Base-by-base conservation (phyloP, 2,888 invertebrate species). In the Eueremaeus valkanovi region DNA sequence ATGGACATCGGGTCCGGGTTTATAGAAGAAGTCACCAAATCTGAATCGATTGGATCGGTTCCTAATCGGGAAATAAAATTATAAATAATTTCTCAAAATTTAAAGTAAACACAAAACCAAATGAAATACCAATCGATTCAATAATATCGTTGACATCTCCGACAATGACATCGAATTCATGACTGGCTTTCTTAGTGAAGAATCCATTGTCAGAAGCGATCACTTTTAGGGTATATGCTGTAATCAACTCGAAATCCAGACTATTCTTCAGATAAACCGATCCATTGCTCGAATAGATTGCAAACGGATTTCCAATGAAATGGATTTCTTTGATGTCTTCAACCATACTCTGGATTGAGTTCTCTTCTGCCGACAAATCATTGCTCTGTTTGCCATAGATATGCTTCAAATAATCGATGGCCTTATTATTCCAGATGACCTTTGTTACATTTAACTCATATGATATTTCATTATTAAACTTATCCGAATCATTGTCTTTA, bases 181-280 rank as follows among this genome's bases (percentile, higher is more conserved):
- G 92, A 6, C 90, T 89, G 0, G 92, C 88, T 81, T 88, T 88
- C 80, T 88, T 88, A 0, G 91, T 87, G 82, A 92, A 93, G 58
- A 55, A 76, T 2, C 91, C 95, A 72, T 92, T 85, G 85, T 97
- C 96, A 78, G 87, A 88, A 0, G 93, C 95, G 0, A 92, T 92
- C 75, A 97, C 91, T 82, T 92, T 93, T 3, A 97, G 83, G 73
- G 89, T 88, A 83, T 95, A 95, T 82, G 91, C 91, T 82, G 90
- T 90, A 73, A 91, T 88, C 0, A 88, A 87, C 82, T 97, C 96
- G 81, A 90, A 97, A 84, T 97, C 96, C 36, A 97, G 85, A 1
- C 90, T 86, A 79, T 91, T 88, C 66, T 89, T 85, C 78, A 95
- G 92, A 42, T 89, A 90, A 0, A 97, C 88, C 0, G 89, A 89